Evolutionary conservation across 2,113 vertebrate species (phyloP).

Genomic region (Oceanodroma tethys): DNA sequence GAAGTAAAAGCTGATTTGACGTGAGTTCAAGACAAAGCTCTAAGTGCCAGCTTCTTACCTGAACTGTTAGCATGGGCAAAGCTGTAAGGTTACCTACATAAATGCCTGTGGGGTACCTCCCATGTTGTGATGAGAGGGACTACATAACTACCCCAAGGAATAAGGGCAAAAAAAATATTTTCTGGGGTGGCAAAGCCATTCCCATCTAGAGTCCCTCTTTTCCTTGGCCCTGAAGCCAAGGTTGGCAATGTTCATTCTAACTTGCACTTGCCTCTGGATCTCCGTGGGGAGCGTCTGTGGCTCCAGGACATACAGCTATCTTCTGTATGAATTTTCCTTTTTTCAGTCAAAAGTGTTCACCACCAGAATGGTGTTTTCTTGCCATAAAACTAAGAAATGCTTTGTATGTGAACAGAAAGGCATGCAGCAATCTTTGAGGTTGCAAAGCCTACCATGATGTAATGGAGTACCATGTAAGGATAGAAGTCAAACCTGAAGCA

Average conservation of each 20-base stretch:
- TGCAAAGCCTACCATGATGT: background rate
- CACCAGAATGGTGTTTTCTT: background rate
- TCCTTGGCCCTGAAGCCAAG: background rate
- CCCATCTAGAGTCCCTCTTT: background rate
- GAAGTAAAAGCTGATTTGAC: background rate
- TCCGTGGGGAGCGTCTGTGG: rapidly evolving
- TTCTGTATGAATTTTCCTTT: background rate
- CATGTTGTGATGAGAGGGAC: background rate
- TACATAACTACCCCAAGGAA: background rate
- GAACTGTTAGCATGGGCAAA: background rate
- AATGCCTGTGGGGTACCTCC: background rate
- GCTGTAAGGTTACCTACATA: background rate
- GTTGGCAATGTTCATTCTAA: background rate
- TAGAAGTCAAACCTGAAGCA: background rate
- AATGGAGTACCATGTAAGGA: background rate
- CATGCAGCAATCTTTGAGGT: background rate
- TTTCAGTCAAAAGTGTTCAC: background rate
- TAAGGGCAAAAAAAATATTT: background rate
- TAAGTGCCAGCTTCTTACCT: background rate
- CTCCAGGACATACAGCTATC: background rate
- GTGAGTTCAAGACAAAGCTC: background rate
- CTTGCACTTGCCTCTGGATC: background rate
- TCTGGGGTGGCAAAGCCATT: background rate
- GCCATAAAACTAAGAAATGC: background rate
- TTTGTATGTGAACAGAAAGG: background rate